These are phyloP conservation scores for Napeogenes inachia DNA, from an alignment of 2,888 invertebrate species.

Conservation along the genomic window DNA sequence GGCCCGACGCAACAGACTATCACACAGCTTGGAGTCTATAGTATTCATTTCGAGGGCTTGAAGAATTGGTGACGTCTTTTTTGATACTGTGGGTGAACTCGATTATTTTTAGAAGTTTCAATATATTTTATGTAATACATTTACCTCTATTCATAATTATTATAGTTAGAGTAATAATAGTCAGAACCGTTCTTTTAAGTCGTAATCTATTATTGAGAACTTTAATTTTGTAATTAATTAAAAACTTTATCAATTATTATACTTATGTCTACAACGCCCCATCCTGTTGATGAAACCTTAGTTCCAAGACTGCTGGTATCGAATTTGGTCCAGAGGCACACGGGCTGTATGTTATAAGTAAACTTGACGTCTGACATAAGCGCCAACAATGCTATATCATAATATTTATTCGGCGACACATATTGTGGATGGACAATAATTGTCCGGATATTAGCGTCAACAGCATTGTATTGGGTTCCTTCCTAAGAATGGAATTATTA, in stretches of 20 bases:
- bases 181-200: too few relatives aligned
- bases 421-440: constrained; percentile 37
- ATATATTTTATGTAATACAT: too few relatives aligned
- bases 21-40: constrained; percentile 32
- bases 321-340: constrained; percentile 31
- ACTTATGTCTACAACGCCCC: constrained; percentile 26
- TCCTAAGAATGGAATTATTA: not conserved
- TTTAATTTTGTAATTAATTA: too few relatives aligned
- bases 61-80: constrained; percentile 24
- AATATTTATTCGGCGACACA: constrained; percentile 36
- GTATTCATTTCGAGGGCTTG: constrained; percentile 38
- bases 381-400: constrained; percentile 37
- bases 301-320: constrained; percentile 21
- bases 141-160: too few relatives aligned
- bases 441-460: constrained; percentile 32
- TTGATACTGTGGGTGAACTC: constrained; percentile 12
- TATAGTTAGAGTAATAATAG: too few relatives aligned
- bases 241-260: not conserved
- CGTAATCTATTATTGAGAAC: too few relatives aligned
- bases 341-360: constrained; percentile 29
- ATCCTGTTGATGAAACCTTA: constrained; percentile 33
- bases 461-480: constrained; percentile 6
- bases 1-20: constrained; percentile 25
- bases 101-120: too few relatives aligned
- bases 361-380: constrained; percentile 22